Evolutionary conservation across 2,797 vertebrate genomes (phyloP), one percentile per base, ranked within the genome.

Genomic region (Coregonus sp.): DNA sequence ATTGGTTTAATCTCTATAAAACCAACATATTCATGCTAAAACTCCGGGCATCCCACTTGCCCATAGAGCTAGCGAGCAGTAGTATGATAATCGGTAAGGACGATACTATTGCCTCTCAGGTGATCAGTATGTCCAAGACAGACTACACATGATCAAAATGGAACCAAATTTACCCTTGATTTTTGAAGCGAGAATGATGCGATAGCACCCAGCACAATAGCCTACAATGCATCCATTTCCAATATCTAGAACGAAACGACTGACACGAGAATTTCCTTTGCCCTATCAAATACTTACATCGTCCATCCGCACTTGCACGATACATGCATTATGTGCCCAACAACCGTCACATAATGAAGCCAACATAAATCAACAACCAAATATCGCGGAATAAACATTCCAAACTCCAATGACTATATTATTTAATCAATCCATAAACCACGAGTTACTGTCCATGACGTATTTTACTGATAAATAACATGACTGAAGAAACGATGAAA

Each of bases 341-440:
- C 86, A 31, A 86, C 84, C 89, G 84, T 87, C 89, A 89, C 91
- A 90, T 91, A 91, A 82, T 79, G 84, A 82, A 90, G 80, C 83
- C 85, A 85, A 89, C 86, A 87, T 63, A 77, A 20, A 79, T 20
- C 74, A 63, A 77, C 71, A 80, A 70, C 66, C 54, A 29, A 63
- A 76, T 59, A 82, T 75, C 72, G 68, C 54, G n/a, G 74, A 72
- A 83, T 79, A 87, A 85, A 29, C 80, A 78, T 81, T 86, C 78
- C 81, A 65, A 91, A 90, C 85, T 92, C 83, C 75, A 74, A 72
- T 75, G 61, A 78, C 69, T 84, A 76, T 29, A 56, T 25, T 59
- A 65, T 63, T 74, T 74, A 76, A 73, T 20, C 78, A 56, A 68
- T 66, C n/a, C 59, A 20, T 18, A 15, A 12, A 72, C 77, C 69